Evolutionary conservation across 2,888 invertebrate genomes (phyloP).

Genomic region (Tortrix viridana): DNA sequence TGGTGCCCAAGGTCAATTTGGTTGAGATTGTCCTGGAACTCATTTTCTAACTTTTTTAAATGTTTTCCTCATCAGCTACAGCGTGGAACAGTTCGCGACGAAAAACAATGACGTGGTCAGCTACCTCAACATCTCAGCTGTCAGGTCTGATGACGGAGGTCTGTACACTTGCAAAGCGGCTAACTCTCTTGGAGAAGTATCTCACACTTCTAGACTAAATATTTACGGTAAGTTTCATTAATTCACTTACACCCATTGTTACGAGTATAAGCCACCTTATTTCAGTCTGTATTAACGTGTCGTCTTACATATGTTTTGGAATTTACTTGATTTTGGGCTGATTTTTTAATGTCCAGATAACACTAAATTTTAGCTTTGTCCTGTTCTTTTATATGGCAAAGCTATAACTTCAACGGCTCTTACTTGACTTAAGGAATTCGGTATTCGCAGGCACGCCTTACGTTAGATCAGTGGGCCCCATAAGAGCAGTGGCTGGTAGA

Average conservation of each 20-base stretch:
- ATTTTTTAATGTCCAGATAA: no score
- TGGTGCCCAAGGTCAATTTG: no score
- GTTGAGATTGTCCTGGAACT: no score
- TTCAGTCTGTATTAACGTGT: no score
- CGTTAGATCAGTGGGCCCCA: constrained; percentile 89
- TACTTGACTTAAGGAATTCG: neutral
- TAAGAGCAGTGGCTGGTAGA: constrained; percentile 91
- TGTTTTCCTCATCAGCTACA: constrained; percentile 77
- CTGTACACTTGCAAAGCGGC: constrained; percentile 92
- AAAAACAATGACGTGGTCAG: constrained; percentile 92
- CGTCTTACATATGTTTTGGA: no score
- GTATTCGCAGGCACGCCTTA: constrained; percentile 87
- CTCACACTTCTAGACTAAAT: constrained; percentile 90
- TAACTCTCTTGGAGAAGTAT: constrained; percentile 89
- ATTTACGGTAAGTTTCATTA: constrained; percentile 88
- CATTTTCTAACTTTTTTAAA: neutral
- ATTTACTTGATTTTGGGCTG: no score
- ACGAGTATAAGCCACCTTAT: no score
- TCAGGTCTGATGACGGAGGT: constrained; percentile 92
- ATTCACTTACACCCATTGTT: no score
- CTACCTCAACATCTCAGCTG: constrained; percentile 92
- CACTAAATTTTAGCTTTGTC: no score
- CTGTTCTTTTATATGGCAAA: no score
- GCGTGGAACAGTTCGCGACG: constrained; percentile 93
- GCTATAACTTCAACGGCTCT: no score